These are phyloP conservation scores for Oopsacas minuta DNA, from an alignment of 37 sponge, comb jelly and placozoan genomes.

Conservation along the genomic window DNA sequence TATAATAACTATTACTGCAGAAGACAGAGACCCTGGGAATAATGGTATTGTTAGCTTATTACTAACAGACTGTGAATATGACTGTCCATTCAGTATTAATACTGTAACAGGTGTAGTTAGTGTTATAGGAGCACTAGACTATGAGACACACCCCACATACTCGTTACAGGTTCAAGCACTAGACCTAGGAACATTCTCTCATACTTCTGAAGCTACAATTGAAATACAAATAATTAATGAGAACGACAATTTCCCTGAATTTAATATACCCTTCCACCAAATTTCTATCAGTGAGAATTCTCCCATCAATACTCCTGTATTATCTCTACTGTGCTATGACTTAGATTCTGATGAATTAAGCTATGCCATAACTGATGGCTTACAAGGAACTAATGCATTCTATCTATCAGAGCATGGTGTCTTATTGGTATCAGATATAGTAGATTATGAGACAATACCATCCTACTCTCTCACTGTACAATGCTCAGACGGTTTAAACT, in stretches of 20 bases:
- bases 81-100: slow-evolving; percentile 20
- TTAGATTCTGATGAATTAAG: neutral
- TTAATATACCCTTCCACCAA: neutral
- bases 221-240: neutral
- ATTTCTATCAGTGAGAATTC: neutral
- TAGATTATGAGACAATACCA: slow-evolving; percentile 38
- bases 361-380: neutral
- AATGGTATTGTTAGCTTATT: slow-evolving; percentile 14
- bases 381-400: neutral
- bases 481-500: neutral
- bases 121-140: slow-evolving; percentile 22
- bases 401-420: neutral
- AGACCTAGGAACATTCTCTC: neutral
- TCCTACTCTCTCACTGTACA: slow-evolving; percentile 37
- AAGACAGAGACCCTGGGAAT: neutral
- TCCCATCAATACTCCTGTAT: neutral
- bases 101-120: slow-evolving; percentile 14
- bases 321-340: neutral
- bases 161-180: neutral
- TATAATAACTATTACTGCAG: neutral
- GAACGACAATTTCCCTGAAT: neutral
- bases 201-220: neutral
- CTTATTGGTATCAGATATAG: neutral
- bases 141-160: slow-evolving; percentile 17
- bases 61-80: neutral